phyloP scores from a whole-genome alignment of 2,888 invertebrate species.

The Tuta absoluta region DNA sequence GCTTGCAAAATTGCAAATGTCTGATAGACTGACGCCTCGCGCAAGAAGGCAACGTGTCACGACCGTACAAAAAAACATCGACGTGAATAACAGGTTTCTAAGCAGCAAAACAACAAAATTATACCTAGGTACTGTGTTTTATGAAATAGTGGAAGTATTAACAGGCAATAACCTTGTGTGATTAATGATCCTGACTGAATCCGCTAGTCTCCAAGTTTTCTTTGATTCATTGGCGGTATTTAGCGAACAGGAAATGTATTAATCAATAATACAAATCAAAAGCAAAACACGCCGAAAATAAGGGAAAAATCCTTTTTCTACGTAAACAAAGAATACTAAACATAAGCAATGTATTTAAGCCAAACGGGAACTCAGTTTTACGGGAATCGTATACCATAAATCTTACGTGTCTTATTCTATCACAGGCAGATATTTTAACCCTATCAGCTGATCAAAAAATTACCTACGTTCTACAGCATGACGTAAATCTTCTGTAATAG shows the following conservation, averaged over 20 bases:
- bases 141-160: constrained; percentile 36
- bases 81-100: constrained; percentile 12
- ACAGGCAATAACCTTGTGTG: constrained; percentile 41
- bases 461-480: too few relatives aligned
- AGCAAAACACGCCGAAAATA: background rate
- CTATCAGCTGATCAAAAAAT: too few relatives aligned
- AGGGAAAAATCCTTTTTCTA: background rate
- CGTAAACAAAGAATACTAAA: background rate
- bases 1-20: constrained; percentile 61
- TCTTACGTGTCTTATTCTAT: too few relatives aligned
- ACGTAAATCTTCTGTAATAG: too few relatives aligned
- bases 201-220: constrained; percentile 27
- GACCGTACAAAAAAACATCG: constrained; percentile 2
- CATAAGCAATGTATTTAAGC: too few relatives aligned
- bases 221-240: constrained; percentile 12
- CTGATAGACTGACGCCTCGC: constrained; percentile 44
- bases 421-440: too few relatives aligned
- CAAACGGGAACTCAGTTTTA: too few relatives aligned
- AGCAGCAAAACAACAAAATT: constrained; percentile 1
- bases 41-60: constrained; percentile 20
- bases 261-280: background rate
- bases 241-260: constrained; percentile 19
- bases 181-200: constrained; percentile 46
- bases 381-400: too few relatives aligned
- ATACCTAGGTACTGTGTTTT: background rate